phyloP scores from a whole-genome alignment of 2,113 vertebrate genomes.

The Regulus satrapa region DNA sequence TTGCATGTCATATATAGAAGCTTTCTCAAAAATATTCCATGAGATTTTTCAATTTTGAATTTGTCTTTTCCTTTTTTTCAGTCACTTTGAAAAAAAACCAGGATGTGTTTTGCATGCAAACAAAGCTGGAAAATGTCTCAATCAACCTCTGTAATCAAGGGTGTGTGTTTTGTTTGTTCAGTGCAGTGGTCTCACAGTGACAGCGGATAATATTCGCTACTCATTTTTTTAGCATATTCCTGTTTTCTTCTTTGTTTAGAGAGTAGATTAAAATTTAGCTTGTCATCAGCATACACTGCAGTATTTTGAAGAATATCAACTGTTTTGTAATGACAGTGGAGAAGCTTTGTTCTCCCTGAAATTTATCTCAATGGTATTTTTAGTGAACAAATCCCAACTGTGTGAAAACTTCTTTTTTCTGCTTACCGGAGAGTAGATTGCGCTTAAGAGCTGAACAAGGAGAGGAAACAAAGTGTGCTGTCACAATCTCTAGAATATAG shows the following conservation, averaged over 20 bases:
- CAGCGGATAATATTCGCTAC: background rate
- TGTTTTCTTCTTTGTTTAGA: background rate
- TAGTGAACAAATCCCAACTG: background rate
- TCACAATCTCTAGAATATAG: background rate
- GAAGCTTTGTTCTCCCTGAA: background rate
- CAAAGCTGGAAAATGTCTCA: background rate
- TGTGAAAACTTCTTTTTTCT: background rate
- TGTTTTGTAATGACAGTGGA: background rate
- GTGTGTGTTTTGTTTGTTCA: background rate
- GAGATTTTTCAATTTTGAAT: background rate
- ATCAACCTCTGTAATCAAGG: background rate
- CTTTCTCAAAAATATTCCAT: background rate
- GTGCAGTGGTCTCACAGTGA: background rate
- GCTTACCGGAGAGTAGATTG: background rate
- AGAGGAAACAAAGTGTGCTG: background rate
- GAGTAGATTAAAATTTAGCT: background rate
- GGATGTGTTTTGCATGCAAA: background rate
- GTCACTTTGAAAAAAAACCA: background rate
- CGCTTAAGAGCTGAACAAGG: background rate
- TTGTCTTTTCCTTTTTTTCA: background rate
- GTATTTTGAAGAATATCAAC: background rate
- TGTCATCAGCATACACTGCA: background rate
- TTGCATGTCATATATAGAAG: background rate
- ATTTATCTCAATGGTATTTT: background rate
- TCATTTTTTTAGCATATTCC: background rate